Evolutionary conservation across 1,140 invertebrate species (phyloP), one percentile per base, ranked within the genome.

Genomic region (Medauroidea extradentata): DNA sequence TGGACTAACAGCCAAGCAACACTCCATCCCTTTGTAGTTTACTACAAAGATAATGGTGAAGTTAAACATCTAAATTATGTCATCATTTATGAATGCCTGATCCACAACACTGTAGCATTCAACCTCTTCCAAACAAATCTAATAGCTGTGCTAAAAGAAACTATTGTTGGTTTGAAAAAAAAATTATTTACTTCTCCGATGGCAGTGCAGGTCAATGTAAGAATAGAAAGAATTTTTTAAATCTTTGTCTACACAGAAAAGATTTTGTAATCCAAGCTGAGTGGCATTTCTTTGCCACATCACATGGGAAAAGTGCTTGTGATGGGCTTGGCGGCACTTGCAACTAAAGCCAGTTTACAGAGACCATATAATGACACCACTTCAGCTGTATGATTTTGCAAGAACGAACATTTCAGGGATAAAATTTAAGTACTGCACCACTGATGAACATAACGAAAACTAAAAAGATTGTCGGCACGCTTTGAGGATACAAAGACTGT

Each of bases 281-380:
- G 57, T 74, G 70, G 70, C 46, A 71, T 59, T 73, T 70, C 59
- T 67, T 64, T 57, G 64, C 64, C n/a, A 74, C 69, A 38, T 59
- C 63, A 13, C 74, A 68, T 53, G 74, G 60, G 18, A 70, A 76
- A 66, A 65, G 71, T 49, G 74, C 73, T 34, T 76, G 74, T 29
- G 78, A 79, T 54, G 67, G 69, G 8, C 55, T 65, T 16, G 65
- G 63, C 1, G 70, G 65, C 34, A 57, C 54, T 59, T 29, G 62
- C 65, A 43, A 29, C 51, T 23, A 29, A n/a, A 59, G 60, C 54
- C 16, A 69, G 63, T 60, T 41, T 62, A 27, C 16, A 61, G 51
- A 19, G 61, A 23, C 58, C 62, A 23, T 53, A 27, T 53, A 18
- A 61, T 52, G 46, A 61, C 46, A 27, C 61, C 46, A 38, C 16